Conservation (phyloP, 2,113 vertebrate species). For the Corythornis madagascariensis region DNA sequence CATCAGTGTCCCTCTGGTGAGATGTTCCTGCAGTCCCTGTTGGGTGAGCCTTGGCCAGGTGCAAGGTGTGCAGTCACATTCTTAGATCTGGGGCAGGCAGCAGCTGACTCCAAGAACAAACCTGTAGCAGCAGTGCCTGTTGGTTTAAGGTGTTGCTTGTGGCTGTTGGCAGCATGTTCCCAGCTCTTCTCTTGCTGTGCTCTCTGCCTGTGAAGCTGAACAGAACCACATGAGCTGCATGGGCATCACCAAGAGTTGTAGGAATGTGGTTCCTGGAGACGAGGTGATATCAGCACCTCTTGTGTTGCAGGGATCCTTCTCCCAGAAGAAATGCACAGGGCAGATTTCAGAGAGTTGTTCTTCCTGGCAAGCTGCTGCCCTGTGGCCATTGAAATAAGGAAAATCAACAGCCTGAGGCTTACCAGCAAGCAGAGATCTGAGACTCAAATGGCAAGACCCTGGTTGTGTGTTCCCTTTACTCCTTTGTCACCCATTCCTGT, state of each 20-base stretch:
- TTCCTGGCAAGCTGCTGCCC: neutral
- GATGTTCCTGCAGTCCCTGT: neutral
- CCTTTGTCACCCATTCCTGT: too few relatives aligned
- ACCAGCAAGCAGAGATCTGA: too few relatives aligned
- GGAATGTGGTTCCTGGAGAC: neutral
- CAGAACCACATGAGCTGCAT: rapidly evolving
- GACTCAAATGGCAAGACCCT: too few relatives aligned
- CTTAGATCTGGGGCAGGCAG: neutral
- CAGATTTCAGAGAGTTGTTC: neutral
- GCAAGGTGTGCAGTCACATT: neutral
- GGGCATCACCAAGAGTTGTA: neutral
- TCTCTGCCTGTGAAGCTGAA: neutral
- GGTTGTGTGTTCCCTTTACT: too few relatives aligned
- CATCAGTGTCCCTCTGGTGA: neutral
- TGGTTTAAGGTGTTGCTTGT: neutral
- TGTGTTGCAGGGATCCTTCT: neutral
- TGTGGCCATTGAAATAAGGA: too few relatives aligned
- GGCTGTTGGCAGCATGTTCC: neutral
- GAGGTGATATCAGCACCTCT: rapidly evolving
- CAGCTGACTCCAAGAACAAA: neutral
- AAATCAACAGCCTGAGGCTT: too few relatives aligned
- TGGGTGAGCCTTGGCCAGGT: neutral
- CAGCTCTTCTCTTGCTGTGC: neutral
- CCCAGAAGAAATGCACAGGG: neutral
- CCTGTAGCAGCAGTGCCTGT: neutral